Conservation (phyloP, 2,113 vertebrate species). For the Cricetomys ansorgei region DNA sequence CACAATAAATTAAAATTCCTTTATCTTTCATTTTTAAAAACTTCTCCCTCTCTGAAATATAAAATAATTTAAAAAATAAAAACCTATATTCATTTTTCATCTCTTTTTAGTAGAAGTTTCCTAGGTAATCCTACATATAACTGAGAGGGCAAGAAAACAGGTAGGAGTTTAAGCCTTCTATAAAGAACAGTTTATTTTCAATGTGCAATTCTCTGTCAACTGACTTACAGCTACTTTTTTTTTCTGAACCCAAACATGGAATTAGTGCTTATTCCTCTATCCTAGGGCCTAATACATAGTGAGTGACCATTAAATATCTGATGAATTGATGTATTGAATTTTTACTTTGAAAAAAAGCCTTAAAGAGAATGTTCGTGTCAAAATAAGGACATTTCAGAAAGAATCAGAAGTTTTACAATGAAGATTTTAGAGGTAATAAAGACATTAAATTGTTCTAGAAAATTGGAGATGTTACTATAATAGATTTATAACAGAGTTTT, state of each 20-base stretch:
- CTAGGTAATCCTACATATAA: slow-evolving; percentile 15
- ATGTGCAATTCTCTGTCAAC: not conserved
- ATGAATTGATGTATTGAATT: slow-evolving; percentile 52
- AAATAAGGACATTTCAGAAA: not conserved
- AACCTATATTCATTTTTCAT: not conserved
- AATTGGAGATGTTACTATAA: not conserved
- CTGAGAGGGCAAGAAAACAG: not conserved
- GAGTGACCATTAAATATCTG: not conserved
- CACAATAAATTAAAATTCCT: slow-evolving; percentile 8
- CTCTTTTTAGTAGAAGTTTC: slow-evolving; percentile 43
- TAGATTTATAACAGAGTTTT: slow-evolving; percentile 20
- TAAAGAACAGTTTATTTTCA: slow-evolving; percentile 55
- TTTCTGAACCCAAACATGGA: not conserved
- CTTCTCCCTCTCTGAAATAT: not conserved
- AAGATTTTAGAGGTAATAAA: not conserved
- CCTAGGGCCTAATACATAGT: not conserved
- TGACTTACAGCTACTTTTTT: slow-evolving; percentile 46
- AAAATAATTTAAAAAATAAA: not conserved
- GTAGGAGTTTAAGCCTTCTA: not conserved
- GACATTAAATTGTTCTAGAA: not conserved
- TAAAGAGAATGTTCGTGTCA: not conserved
- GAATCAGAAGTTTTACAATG: not conserved
- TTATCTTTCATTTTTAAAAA: not conserved
- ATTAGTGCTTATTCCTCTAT: not conserved
- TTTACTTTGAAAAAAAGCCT: slow-evolving; percentile 2